Base-by-base conservation (phyloP, 2,888 invertebrate genomes). In the Notodonta ziczac region DNA sequence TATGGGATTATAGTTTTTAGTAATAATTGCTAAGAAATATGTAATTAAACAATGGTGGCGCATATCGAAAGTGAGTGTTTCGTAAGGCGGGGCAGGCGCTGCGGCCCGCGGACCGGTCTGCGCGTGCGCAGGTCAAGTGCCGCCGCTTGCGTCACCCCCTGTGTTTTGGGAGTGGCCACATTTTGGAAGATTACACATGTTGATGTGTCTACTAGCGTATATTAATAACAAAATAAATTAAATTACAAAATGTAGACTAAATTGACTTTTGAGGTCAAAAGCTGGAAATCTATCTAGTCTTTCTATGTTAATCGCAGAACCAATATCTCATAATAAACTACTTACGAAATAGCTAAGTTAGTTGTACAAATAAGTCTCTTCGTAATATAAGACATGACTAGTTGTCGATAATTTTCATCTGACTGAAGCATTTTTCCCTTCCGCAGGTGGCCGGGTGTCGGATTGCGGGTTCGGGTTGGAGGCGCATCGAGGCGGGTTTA, bases 21-120 rank as follows among this genome's bases (percentile, higher is more conserved):
- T 35, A 32, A 32, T 46, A 24, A 35, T 59, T 55, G n/a, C 59
- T 32, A 55, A 55, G 52, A 65, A 57, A 56, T 48, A 51, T 62
- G 59, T 60, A 62, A 64, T 63, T 61, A 69, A 66, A 59, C 65
- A 64, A 52, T 52, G 9, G 56, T 63, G 57, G 59, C 62, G 61
- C 61, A 59, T 66, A 72, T 67, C 64, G 77, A 80, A 80, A 76
- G 73, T 62, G 74, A 74, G 68, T 65, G 72, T 77, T 77, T 73
- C 70, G 76, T 65, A 77, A 76, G 69, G 42, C 57, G 44, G 55
- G 16, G 42, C 39, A 46, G 14, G 42, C 14, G 59, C 58, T 14
- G 39, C 50, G 53, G 46, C 46, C 46, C 9, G 51, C 39, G 10
- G 44, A 42, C 24, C 24, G 50, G 59, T 58, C 58, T 51, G 63